A percentile compares a stretch with the other conserved stretches of the same genome.
These are phyloP conservation scores for Irena cyanogastra DNA, from an alignment of 2,113 vertebrate species.

Conservation along the genomic window DNA sequence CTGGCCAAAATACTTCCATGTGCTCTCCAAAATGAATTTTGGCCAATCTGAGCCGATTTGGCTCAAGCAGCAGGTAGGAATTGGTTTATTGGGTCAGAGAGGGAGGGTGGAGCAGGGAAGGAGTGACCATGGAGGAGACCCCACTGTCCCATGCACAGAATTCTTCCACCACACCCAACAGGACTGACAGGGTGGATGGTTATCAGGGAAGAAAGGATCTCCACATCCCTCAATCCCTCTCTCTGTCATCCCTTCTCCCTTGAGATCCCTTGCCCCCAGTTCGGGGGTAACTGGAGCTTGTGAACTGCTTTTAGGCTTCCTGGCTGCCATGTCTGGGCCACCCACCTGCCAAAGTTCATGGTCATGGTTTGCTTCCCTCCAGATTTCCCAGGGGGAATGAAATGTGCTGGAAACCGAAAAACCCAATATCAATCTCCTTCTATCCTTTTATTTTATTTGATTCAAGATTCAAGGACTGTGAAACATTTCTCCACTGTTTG, in stretches of 20 bases:
- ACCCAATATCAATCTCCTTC: not conserved
- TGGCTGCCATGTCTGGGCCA: not conserved
- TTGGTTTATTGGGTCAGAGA: not conserved
- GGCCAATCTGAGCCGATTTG: not conserved
- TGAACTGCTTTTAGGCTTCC: not conserved
- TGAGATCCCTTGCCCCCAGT: not conserved
- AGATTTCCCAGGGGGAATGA: not conserved
- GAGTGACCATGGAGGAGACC: not conserved
- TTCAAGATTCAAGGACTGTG: not conserved
- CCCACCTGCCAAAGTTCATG: rapidly evolving
- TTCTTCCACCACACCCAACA: rapidly evolving
- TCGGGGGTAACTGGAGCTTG: not conserved
- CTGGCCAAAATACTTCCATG: not conserved
- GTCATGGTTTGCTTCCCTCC: not conserved
- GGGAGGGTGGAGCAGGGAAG: not conserved
- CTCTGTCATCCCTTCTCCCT: not conserved
- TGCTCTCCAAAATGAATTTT: not conserved
- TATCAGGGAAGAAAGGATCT: not conserved
- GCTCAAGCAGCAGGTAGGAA: not conserved
- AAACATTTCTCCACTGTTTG: not conserved
- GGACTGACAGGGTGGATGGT: not conserved
- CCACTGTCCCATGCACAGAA: not conserved
- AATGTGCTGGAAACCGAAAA: not conserved
- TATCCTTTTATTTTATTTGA: not conserved
- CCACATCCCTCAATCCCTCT: rapidly evolving